Evolutionary conservation across 2,888 invertebrate genomes (phyloP).

Genomic region (Athalia rosae): DNA sequence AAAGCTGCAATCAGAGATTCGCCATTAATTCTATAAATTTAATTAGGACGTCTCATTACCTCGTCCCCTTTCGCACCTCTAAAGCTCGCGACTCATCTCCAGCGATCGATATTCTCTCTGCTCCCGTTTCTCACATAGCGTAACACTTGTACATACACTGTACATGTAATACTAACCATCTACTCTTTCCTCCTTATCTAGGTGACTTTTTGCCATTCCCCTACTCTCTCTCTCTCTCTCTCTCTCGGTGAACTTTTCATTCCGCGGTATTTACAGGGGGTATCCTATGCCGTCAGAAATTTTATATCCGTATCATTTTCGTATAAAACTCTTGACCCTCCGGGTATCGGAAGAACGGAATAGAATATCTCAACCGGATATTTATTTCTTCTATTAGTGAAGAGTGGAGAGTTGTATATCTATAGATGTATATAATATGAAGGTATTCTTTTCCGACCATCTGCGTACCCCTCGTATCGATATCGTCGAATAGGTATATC

Average conservation of each 20-base stretch:
- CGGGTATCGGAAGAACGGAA: background rate
- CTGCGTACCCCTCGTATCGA: background rate
- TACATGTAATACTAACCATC: background rate
- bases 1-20: background rate
- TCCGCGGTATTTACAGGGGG: background rate
- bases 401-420: background rate
- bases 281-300: background rate
- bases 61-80: background rate
- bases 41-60: background rate
- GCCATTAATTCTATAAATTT: background rate
- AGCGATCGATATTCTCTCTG: slow-evolving; percentile 7
- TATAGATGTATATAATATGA: background rate
- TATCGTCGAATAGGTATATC: too few species aligned
- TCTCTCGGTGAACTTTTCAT: background rate
- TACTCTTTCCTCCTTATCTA: background rate
- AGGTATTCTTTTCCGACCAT: background rate
- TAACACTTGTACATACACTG: too few species aligned
- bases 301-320: background rate
- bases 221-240: background rate
- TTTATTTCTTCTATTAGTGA: slow-evolving; percentile 3
- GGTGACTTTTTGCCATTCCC: background rate
- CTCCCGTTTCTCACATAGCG: background rate
- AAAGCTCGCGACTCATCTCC: background rate
- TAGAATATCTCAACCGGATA: background rate
- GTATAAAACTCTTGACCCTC: slow-evolving; percentile 26